Evolutionary conservation across 2,888 invertebrate genomes (phyloP), one percentile per base, ranked within the genome.

Genomic region (Fissipunctia ypsillon): DNA sequence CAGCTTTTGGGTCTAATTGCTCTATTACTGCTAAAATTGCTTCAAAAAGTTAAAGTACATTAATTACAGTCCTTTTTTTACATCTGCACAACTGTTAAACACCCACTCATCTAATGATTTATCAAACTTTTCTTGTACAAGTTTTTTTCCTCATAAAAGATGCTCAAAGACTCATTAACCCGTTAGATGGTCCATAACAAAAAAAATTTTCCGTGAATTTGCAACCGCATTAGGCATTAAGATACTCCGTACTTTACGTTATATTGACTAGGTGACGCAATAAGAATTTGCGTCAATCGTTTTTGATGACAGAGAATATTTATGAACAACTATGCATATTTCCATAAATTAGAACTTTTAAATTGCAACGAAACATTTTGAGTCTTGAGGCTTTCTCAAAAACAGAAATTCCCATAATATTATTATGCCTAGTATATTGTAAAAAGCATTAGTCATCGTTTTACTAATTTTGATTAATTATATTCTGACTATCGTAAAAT

Each of bases 131-230:
- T 69, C 73, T 81, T 78, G 38, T 69, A 54, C 25, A 64, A 67
- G 56, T 56, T 74, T 80, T n/a, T 83, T 80, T 84, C 66, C 43
- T 74, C 45, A 45, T 70, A 76, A 81, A 75, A 65, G 66, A 35
- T 69, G 59, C 60, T 35, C 57, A 70, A 70, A 78, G 79, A 76
- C 83, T 75, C 52, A 72, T 75, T 75, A 75, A 82, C 64, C 80
- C 87, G 80, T 84, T 87, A 87, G 73, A 69, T 69, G 59, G 41
- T 65, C 67, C 48, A n/a, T 61, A 63, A 74, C 74, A 85, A 87
- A 87, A 84, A 85, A 71, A 35, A 22, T 63, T 50, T 43, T 38
- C 57, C 43, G 65, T 67, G 61, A 60, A 63, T 48, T 66, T 48
- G 41, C 50, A 35, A 38, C 56, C 14, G 56, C 45, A 76, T 50